phyloP scores from a whole-genome alignment of 2,888 invertebrate species.

The Cephus nigrinus region DNA sequence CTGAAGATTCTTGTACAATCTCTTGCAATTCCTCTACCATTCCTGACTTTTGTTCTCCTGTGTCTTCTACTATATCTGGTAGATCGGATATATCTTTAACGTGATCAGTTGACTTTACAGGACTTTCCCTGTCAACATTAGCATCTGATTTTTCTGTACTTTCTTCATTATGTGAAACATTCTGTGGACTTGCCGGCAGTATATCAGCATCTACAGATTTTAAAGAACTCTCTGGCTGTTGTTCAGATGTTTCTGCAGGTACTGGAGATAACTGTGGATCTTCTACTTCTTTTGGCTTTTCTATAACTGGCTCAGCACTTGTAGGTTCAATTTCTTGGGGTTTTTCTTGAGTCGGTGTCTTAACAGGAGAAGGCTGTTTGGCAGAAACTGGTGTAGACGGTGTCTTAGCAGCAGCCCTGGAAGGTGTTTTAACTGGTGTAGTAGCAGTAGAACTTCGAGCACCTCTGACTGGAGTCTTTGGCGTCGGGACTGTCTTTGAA shows the following conservation, averaged over 20 bases:
- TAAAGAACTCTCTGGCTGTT: not conserved
- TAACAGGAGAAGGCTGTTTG: conserved; percentile 30
- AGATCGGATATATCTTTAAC: not conserved
- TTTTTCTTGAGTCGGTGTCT: conserved; percentile 29
- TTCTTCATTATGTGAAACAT: not conserved
- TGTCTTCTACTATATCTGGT: no score
- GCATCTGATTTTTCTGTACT: conserved; percentile 1
- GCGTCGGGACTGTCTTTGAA: conserved; percentile 31
- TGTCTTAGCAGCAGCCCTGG: conserved; percentile 30
- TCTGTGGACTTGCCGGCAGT: not conserved
- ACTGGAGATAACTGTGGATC: conserved; percentile 1
- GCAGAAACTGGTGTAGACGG: conserved; percentile 23
- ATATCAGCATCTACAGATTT: not conserved
- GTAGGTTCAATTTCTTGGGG: conserved; percentile 7
- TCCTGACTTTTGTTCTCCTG: not conserved
- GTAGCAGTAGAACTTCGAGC: conserved; percentile 30
- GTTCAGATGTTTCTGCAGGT: not conserved
- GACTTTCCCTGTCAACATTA: not conserved
- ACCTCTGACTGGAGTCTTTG: conserved; percentile 32
- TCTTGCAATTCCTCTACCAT: conserved; percentile 6
- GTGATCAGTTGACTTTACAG: not conserved
- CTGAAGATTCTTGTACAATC: conserved; percentile 9
- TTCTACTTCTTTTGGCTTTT: not conserved
- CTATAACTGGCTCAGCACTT: not conserved
- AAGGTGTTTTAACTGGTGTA: conserved; percentile 33